Percentiles rank a stretch among this genome's conserved stretches.
Evolutionary conservation across 2,888 invertebrate species (phyloP).

Genomic region (Xestia ashworthii): DNA sequence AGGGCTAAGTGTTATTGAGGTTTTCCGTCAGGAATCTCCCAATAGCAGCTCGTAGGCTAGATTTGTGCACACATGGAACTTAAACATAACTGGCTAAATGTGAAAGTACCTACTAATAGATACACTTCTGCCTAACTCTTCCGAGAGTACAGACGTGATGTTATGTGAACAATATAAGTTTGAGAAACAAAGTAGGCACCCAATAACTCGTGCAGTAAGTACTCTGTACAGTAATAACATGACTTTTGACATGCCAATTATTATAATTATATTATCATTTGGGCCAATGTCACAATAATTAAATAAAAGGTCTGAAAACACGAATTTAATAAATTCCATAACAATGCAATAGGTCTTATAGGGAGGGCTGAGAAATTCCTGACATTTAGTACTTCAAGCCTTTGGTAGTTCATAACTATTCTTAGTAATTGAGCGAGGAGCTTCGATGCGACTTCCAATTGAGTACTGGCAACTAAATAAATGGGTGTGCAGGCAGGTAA

Average conservation of each 20-base stretch:
- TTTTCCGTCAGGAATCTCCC: too few species aligned
- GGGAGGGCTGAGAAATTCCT: slow-evolving; percentile 55
- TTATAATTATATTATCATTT: slow-evolving; percentile 19
- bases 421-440: slow-evolving; percentile 62
- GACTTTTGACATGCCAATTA: slow-evolving; percentile 6
- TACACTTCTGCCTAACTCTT: too few species aligned
- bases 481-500: not conserved
- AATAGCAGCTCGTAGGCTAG: too few species aligned
- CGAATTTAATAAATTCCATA: slow-evolving; percentile 26
- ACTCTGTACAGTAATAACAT: slow-evolving; percentile 1
- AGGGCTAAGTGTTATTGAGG: too few species aligned
- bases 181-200: not conserved
- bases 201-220: not conserved
- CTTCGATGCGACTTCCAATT: slow-evolving; percentile 63
- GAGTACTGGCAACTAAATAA: slow-evolving; percentile 17
- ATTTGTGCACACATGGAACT: too few species aligned
- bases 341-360: slow-evolving; percentile 41
- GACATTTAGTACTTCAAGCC: slow-evolving; percentile 63
- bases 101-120: too few species aligned
- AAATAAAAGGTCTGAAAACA: slow-evolving; percentile 31
- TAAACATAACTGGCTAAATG: too few species aligned
- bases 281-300: slow-evolving; percentile 11
- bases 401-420: slow-evolving; percentile 65
- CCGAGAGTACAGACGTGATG: too few species aligned
- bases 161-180: not conserved